These are phyloP conservation scores for Neomonachus schauinslandi DNA, from an alignment of 2,113 vertebrate genomes.

Conservation along the genomic window DNA sequence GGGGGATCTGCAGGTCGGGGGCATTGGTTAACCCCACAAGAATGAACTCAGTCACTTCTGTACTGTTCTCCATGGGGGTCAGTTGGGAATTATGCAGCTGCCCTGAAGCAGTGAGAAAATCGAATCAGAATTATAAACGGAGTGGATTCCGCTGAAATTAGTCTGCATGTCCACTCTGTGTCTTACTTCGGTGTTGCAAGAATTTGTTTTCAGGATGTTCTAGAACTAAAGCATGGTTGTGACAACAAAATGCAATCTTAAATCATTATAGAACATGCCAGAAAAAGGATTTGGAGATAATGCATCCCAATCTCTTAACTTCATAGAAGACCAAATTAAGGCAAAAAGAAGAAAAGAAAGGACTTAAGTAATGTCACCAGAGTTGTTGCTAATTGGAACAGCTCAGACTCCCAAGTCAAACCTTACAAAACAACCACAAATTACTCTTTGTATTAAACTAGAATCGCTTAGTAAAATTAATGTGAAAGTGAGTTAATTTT, in stretches of 20 bases:
- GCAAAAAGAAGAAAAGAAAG: not conserved
- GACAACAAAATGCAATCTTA: not conserved
- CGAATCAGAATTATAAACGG: not conserved
- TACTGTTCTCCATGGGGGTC: constrained; percentile 1
- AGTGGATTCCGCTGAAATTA: not conserved
- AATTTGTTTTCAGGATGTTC: not conserved
- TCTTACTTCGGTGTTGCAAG: not conserved
- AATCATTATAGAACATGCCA: not conserved
- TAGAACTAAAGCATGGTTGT: not conserved
- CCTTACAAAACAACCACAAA: not conserved
- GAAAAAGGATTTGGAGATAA: not conserved
- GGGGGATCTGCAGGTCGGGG: not conserved
- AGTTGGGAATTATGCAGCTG: not conserved
- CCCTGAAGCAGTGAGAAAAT: not conserved
- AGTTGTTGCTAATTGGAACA: not conserved
- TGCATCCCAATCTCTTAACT: not conserved
- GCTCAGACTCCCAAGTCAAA: not conserved
- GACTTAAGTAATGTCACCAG: not conserved
- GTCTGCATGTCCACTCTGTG: not conserved
- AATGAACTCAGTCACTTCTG: not conserved
- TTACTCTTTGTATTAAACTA: not conserved
- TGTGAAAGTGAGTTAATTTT: not conserved
- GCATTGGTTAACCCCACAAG: not conserved
- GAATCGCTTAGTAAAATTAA: not conserved
- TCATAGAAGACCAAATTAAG: not conserved